These are phyloP conservation scores for Macropodus opercularis DNA, from an alignment of 2,797 vertebrate species.

Conservation along the genomic window DNA sequence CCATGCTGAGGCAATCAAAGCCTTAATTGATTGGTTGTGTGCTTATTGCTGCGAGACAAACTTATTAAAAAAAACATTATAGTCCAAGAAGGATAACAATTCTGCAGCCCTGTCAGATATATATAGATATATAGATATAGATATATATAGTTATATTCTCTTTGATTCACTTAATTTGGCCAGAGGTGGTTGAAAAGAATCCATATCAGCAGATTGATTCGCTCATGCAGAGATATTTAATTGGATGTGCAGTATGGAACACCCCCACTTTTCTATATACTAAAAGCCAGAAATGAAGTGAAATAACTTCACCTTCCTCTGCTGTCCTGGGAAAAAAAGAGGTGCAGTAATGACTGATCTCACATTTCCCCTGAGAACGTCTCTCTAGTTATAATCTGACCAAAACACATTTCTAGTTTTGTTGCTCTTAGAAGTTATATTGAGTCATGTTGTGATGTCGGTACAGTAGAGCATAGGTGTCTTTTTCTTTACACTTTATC, in stretches of 20 bases:
- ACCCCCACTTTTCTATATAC: conserved; percentile 1
- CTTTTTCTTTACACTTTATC: too few relatives aligned
- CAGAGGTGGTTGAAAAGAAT: neutral
- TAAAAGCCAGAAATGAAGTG: conserved; percentile 25
- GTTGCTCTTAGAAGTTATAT: neutral
- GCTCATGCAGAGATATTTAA: conserved; percentile 14
- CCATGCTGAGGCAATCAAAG: conserved; percentile 9
- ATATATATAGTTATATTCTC: neutral
- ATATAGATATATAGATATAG: too few relatives aligned
- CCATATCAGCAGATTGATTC: conserved; percentile 4
- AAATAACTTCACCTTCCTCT: conserved; percentile 1
- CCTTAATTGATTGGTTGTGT: conserved; percentile 28
- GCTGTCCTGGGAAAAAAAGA: conserved; percentile 22
- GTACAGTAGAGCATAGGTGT: neutral
- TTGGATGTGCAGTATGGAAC: conserved; percentile 11
- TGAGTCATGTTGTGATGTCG: neutral
- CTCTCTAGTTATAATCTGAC: conserved; percentile 23
- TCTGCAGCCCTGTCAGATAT: neutral
- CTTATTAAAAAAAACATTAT: neutral
- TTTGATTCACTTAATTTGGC: conserved; percentile 1
- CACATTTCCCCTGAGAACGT: conserved; percentile 4
- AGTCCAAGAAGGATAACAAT: conserved; percentile 3
- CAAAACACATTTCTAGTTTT: neutral
- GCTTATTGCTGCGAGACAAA: neutral
- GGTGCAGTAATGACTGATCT: conserved; percentile 14